Base-by-base conservation (phyloP, 1,140 invertebrate species). In the Calephelis virginiensis region DNA sequence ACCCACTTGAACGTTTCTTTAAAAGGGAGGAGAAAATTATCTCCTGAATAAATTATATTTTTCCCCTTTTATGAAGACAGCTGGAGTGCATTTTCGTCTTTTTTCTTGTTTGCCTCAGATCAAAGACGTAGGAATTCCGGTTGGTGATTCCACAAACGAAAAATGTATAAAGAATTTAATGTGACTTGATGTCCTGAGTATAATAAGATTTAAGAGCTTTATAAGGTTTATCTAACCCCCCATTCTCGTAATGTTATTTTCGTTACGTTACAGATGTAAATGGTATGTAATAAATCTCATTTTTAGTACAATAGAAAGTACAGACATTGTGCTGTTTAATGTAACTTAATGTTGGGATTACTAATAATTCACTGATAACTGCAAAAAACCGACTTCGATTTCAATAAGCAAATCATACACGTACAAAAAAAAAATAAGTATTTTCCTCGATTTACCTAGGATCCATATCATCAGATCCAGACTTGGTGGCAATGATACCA, bases 41-140 rank as follows among this genome's bases (percentile, higher is more conserved):
- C 85, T 89, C 80, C 81, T 90, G 88, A 90, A 90, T 90, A 91
- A 91, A 91, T 91, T 89, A 91, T 89, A 89, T 87, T 89, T 86
- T 83, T 83, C 84, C 81, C 86, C 83, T 80, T 87, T 89, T 85
- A 89, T 89, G 85, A 91, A 89, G 85, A 89, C 83, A 82, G 80
- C 80, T 85, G 79, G 85, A 89, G 86, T 91, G 86, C 88, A 89
- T 91, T 91, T 88, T 85, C 80, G 81, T 81, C 83, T 86, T 87
- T 88, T 86, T 82, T 79, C 74, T 82, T 80, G 75, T 81, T 83
- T 78, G 76, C 65, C 72, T 78, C 78, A 87, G 83, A 91, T 91
- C 89, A 91, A 91, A 91, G 86, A 78, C 86, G 79, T 77, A 78
- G 81, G 80, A 85, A 89, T 88, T 85, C 86, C 84, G 80, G 70